A percentile compares a stretch with the other conserved stretches of the same genome.
phyloP scores from a whole-genome alignment of 2,113 vertebrate genomes.

The Mesoclemmys tuberculata region DNA sequence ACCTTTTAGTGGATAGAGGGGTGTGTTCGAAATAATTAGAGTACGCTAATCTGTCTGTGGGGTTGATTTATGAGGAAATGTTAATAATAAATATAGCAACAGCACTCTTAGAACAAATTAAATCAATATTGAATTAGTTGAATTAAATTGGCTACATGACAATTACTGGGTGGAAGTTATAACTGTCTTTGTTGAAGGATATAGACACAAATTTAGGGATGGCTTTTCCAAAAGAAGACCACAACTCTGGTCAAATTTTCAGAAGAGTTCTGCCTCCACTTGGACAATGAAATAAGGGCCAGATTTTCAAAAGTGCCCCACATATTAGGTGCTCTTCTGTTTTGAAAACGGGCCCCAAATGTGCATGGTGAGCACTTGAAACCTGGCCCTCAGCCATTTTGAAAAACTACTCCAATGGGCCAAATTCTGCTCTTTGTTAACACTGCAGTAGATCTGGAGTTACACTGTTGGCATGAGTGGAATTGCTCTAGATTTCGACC shows the following conservation, averaged over 20 bases:
- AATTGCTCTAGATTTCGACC: background rate
- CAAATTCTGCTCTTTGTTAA: background rate
- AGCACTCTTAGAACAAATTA: background rate
- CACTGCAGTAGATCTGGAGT: background rate
- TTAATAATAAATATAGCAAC: background rate
- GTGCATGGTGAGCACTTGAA: background rate
- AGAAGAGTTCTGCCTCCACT: background rate
- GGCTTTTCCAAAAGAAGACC: background rate
- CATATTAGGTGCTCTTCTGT: background rate
- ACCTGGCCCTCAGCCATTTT: fast-evolving
- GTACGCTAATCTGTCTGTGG: background rate
- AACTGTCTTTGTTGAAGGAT: background rate
- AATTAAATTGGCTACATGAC: background rate
- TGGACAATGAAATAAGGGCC: fast-evolving
- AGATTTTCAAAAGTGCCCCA: background rate
- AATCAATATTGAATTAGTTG: background rate
- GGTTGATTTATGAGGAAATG: background rate
- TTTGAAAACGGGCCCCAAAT: background rate
- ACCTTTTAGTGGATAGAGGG: slow-evolving; percentile 64
- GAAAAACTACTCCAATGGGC: background rate
- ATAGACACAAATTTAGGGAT: background rate
- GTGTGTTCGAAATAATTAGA: background rate
- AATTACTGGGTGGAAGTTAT: background rate
- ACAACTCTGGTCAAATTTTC: background rate
- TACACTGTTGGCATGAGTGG: background rate